A percentile compares a stretch with the other conserved stretches of the same genome.
These are phyloP conservation scores for Apamea epomidion DNA, from an alignment of 2,888 invertebrate genomes.

Conservation along the genomic window DNA sequence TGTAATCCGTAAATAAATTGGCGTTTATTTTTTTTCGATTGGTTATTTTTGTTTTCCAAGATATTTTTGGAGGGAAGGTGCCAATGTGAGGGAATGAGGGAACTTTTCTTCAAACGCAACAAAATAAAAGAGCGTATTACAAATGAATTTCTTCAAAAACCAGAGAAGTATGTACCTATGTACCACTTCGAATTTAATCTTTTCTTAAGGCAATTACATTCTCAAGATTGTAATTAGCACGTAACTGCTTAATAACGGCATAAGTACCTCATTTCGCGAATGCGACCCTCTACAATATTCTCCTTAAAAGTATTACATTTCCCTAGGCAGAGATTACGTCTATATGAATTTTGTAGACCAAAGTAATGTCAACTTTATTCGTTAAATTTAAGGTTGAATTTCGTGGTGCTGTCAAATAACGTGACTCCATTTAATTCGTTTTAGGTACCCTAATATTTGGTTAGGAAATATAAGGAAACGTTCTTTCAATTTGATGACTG, in stretches of 20 bases:
- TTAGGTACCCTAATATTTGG: constrained; percentile 60
- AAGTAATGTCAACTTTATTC: neutral
- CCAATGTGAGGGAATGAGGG: neutral
- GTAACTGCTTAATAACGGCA: constrained; percentile 45
- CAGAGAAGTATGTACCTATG: neutral
- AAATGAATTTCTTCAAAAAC: neutral
- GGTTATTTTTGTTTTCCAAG: neutral
- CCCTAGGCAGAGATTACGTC: constrained; percentile 51
- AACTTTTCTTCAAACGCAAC: neutral
- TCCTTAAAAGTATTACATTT: constrained; percentile 59
- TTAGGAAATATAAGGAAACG: constrained; percentile 52
- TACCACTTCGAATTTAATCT: constrained; percentile 34
- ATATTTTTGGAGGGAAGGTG: neutral
- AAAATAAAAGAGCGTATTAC: neutral
- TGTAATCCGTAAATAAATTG: neutral
- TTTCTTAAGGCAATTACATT: constrained; percentile 38
- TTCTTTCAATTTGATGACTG: constrained; percentile 53
- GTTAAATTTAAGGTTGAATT: neutral
- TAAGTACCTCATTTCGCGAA: constrained; percentile 50
- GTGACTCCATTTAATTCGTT: constrained; percentile 61
- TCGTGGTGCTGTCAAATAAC: neutral
- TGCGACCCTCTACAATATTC: constrained; percentile 37
- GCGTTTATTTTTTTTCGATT: neutral
- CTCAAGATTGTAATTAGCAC: constrained; percentile 58
- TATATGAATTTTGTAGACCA: constrained; percentile 7